A percentile compares a stretch with the other conserved stretches of the same genome.
These are phyloP conservation scores for Nephrocerus scutellatus DNA, from an alignment of 2,888 invertebrate species.

Conservation along the genomic window DNA sequence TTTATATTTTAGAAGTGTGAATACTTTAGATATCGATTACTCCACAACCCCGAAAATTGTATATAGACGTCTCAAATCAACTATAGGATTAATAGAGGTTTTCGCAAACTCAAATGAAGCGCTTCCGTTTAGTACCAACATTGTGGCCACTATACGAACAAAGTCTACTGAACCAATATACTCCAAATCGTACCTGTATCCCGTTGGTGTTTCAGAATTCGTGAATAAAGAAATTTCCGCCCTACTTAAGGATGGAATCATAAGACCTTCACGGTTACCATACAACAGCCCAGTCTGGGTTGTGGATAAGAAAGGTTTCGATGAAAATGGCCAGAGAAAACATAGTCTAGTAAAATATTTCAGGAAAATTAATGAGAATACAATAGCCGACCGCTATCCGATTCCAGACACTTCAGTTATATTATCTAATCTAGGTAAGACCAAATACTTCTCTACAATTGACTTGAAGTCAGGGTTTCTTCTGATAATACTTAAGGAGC, in stretches of 20 bases:
- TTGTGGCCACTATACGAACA: too few species aligned
- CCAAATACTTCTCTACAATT: constrained; percentile 11
- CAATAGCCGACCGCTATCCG: constrained; percentile 15
- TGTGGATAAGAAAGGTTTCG: constrained; percentile 18
- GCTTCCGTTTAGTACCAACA: too few species aligned
- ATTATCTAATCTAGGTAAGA: constrained; percentile 15
- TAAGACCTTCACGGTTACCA: constrained; percentile 14
- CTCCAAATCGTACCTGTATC: too few species aligned
- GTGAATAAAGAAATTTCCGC: constrained; percentile 13
- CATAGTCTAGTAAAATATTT: constrained; percentile 19
- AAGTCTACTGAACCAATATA: too few species aligned
- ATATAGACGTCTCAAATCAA: too few species aligned
- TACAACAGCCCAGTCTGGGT: constrained; percentile 18
- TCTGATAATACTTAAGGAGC: constrained; percentile 15
- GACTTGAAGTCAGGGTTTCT: constrained; percentile 18
- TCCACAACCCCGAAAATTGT: too few species aligned
- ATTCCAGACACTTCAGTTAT: constrained; percentile 15
- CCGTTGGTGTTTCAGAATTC: too few species aligned
- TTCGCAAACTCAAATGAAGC: too few species aligned
- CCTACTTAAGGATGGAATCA: constrained; percentile 10
- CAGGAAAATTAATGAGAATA: constrained; percentile 19
- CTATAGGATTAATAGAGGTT: too few species aligned
- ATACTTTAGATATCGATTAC: too few species aligned
- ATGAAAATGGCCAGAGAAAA: constrained; percentile 12
- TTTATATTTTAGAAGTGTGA: too few species aligned